Evolutionary conservation across 2,797 vertebrate genomes (phyloP).

Genomic region (Falco biarmicus): DNA sequence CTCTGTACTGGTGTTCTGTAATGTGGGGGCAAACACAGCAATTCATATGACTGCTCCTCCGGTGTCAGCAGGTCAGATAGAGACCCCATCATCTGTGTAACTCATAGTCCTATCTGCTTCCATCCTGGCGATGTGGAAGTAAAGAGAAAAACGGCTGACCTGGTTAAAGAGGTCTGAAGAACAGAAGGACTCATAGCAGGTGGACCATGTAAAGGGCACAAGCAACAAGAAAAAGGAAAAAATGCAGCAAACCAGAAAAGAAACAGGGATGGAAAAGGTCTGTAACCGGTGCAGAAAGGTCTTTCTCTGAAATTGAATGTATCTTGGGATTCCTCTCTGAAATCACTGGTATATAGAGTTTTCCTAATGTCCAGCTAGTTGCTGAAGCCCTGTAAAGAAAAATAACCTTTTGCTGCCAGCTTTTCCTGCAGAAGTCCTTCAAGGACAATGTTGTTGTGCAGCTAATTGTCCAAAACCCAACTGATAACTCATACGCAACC

Average conservation of each 20-base stretch:
- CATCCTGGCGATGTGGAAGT: background rate
- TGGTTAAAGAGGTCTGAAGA: background rate
- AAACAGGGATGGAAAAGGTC: background rate
- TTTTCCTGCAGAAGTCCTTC: background rate
- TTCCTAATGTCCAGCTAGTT: background rate
- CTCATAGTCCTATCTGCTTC: background rate
- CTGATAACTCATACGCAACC: background rate
- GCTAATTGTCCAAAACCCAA: background rate
- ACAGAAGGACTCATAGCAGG: background rate
- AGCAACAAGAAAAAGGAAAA: background rate
- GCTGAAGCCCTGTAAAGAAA: background rate
- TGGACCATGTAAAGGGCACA: background rate
- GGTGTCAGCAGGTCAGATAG: background rate
- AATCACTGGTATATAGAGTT: background rate
- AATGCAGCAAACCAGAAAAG: background rate
- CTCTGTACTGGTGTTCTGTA: background rate
- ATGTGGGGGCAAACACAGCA: background rate
- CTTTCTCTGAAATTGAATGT: background rate
- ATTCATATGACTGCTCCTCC: background rate
- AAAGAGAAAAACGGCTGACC: background rate
- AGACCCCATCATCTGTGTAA: accelerated
- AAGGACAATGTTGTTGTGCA: background rate
- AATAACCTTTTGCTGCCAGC: background rate
- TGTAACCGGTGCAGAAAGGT: background rate
- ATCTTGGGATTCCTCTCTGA: background rate